Evolutionary conservation across 2,797 vertebrate genomes (phyloP).

Genomic region (Tympanoctomys barrerae): DNA sequence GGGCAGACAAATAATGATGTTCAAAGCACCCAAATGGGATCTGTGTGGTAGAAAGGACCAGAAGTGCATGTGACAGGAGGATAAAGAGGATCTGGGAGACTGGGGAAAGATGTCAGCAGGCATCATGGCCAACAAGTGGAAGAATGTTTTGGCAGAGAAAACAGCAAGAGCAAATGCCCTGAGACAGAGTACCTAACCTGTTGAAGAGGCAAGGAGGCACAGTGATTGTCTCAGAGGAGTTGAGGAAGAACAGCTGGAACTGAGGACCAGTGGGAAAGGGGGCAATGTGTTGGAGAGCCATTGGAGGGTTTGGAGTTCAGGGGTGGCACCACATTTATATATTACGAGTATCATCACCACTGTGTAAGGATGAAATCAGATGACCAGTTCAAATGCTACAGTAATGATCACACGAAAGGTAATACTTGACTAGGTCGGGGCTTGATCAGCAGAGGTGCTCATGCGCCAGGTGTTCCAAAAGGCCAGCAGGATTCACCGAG

Average conservation of each 20-base stretch:
- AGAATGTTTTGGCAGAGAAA: background rate
- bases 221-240: background rate
- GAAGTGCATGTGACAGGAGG: background rate
- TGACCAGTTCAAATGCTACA: background rate
- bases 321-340: background rate
- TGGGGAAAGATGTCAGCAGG: background rate
- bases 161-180: background rate
- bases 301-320: background rate
- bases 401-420: background rate
- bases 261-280: background rate
- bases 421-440: background rate
- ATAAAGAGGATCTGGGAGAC: fast-evolving
- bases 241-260: background rate
- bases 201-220: background rate
- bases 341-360: background rate
- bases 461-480: background rate
- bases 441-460: background rate
- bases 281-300: background rate
- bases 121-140: background rate
- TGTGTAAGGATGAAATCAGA: background rate
- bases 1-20: too few species aligned
- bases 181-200: background rate
- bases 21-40: background rate
- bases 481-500: background rate
- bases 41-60: fast-evolving